Evolutionary conservation across 2,797 vertebrate genomes (phyloP).

Genomic region (Anas georgica): DNA sequence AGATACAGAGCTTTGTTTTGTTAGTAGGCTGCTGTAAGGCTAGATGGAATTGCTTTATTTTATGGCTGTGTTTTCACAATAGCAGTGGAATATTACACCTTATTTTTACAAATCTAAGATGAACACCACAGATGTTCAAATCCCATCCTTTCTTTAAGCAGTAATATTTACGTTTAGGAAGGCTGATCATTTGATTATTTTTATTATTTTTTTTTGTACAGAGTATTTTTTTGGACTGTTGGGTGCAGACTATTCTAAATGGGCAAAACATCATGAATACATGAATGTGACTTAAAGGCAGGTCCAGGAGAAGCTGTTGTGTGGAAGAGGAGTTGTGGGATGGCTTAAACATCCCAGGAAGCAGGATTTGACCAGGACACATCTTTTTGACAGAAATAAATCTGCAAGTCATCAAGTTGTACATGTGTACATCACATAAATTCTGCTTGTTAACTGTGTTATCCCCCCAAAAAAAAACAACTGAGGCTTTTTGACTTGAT

Average conservation of each 20-base stretch:
- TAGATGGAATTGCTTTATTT: not conserved
- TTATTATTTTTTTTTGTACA: not conserved
- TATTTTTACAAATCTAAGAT: not conserved
- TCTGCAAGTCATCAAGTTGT: not conserved
- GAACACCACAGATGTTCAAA: fast-evolving
- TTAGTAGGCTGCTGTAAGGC: not conserved
- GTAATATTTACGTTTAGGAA: not conserved
- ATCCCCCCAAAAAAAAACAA: not conserved
- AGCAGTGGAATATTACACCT: not conserved
- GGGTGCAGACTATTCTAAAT: not conserved
- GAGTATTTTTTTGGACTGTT: not conserved
- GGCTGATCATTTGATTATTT: not conserved
- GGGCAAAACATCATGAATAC: not conserved
- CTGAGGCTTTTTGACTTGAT: not conserved
- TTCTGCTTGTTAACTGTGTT: not conserved
- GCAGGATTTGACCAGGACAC: not conserved
- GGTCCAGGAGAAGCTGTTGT: not conserved
- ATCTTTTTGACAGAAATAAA: not conserved
- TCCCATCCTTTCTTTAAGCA: not conserved
- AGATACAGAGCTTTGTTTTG: not conserved
- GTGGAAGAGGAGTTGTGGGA: not conserved
- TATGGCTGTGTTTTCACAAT: not conserved
- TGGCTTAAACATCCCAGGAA: not conserved
- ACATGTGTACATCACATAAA: not conserved
- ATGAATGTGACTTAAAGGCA: not conserved